A percentile compares a stretch with the other conserved stretches of the same genome.
These are phyloP conservation scores for Drosophila parthenogenetica DNA, from an alignment of 2,888 invertebrate species.

Conservation along the genomic window DNA sequence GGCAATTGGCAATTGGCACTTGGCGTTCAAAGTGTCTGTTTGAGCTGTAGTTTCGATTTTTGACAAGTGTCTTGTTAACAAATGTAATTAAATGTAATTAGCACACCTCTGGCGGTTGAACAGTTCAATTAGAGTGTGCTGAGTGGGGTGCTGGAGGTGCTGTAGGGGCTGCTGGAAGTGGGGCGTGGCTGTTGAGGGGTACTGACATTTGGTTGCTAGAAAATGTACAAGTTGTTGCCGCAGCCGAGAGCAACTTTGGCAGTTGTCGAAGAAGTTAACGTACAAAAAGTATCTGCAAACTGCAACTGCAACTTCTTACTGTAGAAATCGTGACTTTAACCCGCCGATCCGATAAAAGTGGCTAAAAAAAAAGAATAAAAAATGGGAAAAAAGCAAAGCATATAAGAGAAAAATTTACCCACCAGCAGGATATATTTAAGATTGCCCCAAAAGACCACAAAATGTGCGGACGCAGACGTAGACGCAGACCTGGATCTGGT, in stretches of 20 bases:
- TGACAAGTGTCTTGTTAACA: slow-evolving; percentile 65
- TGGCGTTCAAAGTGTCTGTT: slow-evolving; percentile 4
- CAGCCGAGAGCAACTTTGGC: slow-evolving; percentile 31
- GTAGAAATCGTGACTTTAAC: slow-evolving; percentile 83
- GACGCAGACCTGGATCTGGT: background rate
- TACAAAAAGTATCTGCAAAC: slow-evolving; percentile 39
- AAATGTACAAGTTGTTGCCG: slow-evolving; percentile 32
- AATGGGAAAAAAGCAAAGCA: slow-evolving; percentile 67
- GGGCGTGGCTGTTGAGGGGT: background rate
- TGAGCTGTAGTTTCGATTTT: slow-evolving; percentile 13
- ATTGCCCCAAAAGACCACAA: slow-evolving; percentile 79
- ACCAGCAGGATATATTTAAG: slow-evolving; percentile 84
- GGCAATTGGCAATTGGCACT: background rate
- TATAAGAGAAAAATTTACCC: slow-evolving; percentile 79
- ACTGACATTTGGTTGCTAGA: slow-evolving; percentile 41
- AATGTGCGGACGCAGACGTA: slow-evolving; percentile 55
- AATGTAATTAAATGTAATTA: slow-evolving; percentile 71
- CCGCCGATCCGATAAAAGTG: slow-evolving; percentile 82
- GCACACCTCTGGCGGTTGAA: slow-evolving; percentile 51
- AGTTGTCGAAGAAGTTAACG: slow-evolving; percentile 29
- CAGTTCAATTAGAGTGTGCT: slow-evolving; percentile 61
- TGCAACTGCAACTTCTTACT: slow-evolving; percentile 55
- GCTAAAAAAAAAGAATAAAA: slow-evolving; percentile 57
- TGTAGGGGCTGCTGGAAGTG: background rate
- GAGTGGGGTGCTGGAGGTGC: background rate